These are phyloP conservation scores for Phenganax subtilis DNA, from an alignment of 92 coral and sea anemone genomes.

Conservation along the genomic window DNA sequence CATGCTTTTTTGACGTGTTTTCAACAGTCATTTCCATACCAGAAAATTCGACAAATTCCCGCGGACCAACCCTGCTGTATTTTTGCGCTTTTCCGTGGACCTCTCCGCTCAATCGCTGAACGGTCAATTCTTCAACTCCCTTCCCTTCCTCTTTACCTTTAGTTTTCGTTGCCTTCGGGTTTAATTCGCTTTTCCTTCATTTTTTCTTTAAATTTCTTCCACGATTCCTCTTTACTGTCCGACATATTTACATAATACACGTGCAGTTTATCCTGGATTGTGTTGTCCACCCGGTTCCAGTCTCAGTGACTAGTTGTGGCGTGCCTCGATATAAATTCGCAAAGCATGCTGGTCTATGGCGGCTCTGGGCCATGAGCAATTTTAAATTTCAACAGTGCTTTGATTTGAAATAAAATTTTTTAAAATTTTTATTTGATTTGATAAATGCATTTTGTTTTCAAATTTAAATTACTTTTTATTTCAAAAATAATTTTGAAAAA, in stretches of 20 bases:
- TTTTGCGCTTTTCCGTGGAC: conserved; percentile 22
- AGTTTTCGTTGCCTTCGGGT: neutral
- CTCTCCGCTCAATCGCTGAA: conserved; percentile 16
- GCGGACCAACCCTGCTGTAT: conserved; percentile 15
- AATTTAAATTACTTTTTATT: too few species aligned
- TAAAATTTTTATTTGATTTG: too few species aligned
- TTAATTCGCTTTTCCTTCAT: conserved; percentile 13
- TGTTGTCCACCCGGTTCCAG: neutral
- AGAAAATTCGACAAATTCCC: conserved; percentile 12
- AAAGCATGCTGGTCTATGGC: conserved; percentile 27
- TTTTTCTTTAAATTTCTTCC: conserved; percentile 7
- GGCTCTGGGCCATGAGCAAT: conserved; percentile 28
- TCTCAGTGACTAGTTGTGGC: neutral
- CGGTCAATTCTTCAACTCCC: neutral
- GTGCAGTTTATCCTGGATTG: neutral
- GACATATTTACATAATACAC: neutral
- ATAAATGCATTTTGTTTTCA: too few species aligned
- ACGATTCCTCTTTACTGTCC: neutral
- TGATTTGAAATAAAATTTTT: too few species aligned
- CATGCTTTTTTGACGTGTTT: conserved; percentile 28
- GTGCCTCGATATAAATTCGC: neutral
- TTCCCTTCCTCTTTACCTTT: conserved; percentile 5
- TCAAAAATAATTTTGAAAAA: too few species aligned
- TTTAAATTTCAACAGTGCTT: neutral
- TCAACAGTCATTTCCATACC: conserved; percentile 26